Evolutionary conservation across 2,888 invertebrate genomes (phyloP), one percentile per base, ranked within the genome.

Genomic region (Hemistola chrysoprasaria): DNA sequence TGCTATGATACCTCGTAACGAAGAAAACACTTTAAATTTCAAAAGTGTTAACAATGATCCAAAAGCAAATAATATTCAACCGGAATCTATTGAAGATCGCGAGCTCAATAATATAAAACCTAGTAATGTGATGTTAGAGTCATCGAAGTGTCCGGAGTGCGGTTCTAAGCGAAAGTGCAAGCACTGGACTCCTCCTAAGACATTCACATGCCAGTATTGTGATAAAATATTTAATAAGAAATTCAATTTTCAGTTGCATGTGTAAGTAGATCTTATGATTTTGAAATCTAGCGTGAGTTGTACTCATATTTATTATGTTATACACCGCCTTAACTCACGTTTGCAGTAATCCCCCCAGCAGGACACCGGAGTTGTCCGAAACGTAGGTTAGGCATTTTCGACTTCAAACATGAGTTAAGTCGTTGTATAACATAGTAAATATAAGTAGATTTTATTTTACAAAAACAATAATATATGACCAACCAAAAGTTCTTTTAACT

Each of bases 201-300:
- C 51, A 0, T 60, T 60, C 47, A 64, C 61, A 1, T 79, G 79
- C 40, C 65, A 64, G 6, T 54, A 66, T 25, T 79, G 80, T 30
- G 45, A 56, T 2, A 80, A 76, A 55, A 52, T 64, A 2, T 79
- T 80, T 33, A 70, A 53, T 8, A 75, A 71, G 41, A 80, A 75
- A 47, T 77, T 69, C 28, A 80, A 78, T 50, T 74, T 65, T 20
- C 67, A 65, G 27, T 24, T 75, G 8, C 80, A 80, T 39, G 26
- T 75, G 77, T 78, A 48, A 70, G 76, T 67, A 33, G 21, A 9
- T 26, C 1, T 21, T 1, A 11, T 7, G 3, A 9, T 16, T 2
- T 22, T 20, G 16, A 16, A 16, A 16, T 16, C 16, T 3, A 16
- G n/a, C n/a, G n/a, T n/a, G n/a, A n/a, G n/a, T n/a, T n/a, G n/a